Conservation (phyloP, 2,113 vertebrate genomes). For the Oxyura jamaicensis region DNA sequence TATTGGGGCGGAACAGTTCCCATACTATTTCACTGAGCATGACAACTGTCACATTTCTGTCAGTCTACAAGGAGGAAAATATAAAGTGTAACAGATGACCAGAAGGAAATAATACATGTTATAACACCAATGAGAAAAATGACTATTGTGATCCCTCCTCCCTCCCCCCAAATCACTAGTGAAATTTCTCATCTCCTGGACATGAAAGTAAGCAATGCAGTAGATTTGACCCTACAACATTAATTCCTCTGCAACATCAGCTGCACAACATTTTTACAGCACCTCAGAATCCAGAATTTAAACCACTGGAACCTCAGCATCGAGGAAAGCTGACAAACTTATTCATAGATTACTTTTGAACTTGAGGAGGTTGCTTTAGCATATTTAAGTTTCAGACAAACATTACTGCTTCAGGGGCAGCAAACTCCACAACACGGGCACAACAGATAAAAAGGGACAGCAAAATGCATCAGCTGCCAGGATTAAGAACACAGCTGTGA, state of each 20-base stretch:
- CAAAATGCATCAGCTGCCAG: constrained; percentile 34
- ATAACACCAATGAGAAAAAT: constrained; percentile 23
- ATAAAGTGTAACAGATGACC: background rate
- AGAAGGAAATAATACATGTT: background rate
- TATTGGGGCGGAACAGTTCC: constrained; percentile 92
- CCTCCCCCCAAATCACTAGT: too few relatives aligned
- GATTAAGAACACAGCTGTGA: constrained; percentile 45
- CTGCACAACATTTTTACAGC: background rate
- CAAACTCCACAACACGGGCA: background rate
- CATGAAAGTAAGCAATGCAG: background rate
- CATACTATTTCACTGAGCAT: constrained; percentile 95
- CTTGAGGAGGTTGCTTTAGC: background rate
- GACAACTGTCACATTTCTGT: constrained; percentile 89
- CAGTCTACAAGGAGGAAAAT: constrained; percentile 74
- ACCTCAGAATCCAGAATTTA: background rate
- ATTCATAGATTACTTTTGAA: background rate
- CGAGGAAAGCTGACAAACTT: background rate
- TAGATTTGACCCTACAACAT: background rate
- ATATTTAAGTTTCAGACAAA: background rate
- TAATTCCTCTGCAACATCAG: background rate
- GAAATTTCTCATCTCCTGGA: background rate
- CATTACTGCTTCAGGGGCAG: background rate
- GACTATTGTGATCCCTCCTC: constrained; percentile 9
- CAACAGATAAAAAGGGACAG: background rate
- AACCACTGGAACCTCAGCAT: background rate